A percentile compares a stretch with the other conserved stretches of the same genome.
Evolutionary conservation across 2,797 vertebrate species (phyloP).

Genomic region (Tragelaphus oryx): DNA sequence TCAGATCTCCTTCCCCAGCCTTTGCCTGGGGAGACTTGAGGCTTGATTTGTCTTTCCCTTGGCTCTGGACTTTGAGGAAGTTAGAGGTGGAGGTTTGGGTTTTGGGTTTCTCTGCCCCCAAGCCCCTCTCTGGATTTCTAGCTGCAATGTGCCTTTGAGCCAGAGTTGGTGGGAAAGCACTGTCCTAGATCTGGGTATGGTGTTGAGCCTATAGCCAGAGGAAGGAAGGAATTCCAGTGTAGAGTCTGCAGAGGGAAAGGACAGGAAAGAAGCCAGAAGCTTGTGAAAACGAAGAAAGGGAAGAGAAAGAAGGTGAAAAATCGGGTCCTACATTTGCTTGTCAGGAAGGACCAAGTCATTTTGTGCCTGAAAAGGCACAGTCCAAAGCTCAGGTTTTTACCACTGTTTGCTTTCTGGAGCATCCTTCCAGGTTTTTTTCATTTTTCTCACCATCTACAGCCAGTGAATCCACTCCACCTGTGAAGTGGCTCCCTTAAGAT

Average conservation of each 20-base stretch:
- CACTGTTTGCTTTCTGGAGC: not conserved
- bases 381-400: not conserved
- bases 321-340: not conserved
- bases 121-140: not conserved
- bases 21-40: not conserved
- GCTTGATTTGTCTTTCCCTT: slow-evolving; percentile 9
- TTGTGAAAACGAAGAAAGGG: not conserved
- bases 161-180: not conserved
- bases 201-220: not conserved
- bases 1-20: not conserved
- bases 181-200: not conserved
- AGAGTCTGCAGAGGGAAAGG: not conserved
- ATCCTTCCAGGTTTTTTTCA: not conserved
- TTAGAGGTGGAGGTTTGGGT: not conserved
- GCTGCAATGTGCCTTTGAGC: not conserved
- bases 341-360: not conserved
- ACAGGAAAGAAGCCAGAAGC: not conserved
- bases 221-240: not conserved
- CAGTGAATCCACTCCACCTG: not conserved
- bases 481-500: slow-evolving; percentile 33
- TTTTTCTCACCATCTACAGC: not conserved
- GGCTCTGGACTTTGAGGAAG: slow-evolving; percentile 32
- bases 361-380: not conserved
- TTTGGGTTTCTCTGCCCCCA: slow-evolving; percentile 24
- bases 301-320: not conserved